Conservation (phyloP, 2,888 invertebrate species). For the Galeopsomyia nigrocyanea region DNA sequence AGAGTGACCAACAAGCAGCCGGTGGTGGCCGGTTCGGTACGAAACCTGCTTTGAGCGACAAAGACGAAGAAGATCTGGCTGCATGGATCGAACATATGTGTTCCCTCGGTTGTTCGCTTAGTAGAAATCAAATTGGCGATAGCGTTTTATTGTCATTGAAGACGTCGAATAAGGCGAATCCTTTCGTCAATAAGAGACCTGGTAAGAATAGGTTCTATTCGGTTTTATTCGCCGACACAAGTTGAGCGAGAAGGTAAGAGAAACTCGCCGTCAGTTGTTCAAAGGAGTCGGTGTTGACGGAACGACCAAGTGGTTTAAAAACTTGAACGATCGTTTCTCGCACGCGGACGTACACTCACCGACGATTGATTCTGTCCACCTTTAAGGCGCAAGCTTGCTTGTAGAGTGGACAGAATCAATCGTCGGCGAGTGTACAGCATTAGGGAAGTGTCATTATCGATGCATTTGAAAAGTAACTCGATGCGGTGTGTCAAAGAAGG, state of each 20-base stretch:
- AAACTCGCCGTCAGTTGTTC: neutral
- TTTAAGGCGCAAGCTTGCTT: too few species aligned
- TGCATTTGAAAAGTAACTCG: constrained; percentile 6
- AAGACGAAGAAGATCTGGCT: constrained; percentile 13
- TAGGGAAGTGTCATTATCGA: constrained; percentile 1
- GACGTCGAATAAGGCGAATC: constrained; percentile 2
- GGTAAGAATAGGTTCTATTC: constrained; percentile 21
- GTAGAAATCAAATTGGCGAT: constrained; percentile 12
- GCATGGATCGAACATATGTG: constrained; percentile 29
- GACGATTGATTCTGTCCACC: too few species aligned
- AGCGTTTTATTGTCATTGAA: constrained; percentile 23
- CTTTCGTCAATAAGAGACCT: constrained; percentile 16
- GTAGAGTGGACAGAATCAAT: neutral
- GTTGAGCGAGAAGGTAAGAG: neutral
- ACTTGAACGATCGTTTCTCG: neutral
- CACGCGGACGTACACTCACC: too few species aligned
- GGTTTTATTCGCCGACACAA: constrained; percentile 7
- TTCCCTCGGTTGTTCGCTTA: constrained; percentile 9
- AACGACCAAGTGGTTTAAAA: constrained; percentile 15
- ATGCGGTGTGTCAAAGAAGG: neutral
- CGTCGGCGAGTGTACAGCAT: constrained; percentile 25
- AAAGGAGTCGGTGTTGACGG: neutral
- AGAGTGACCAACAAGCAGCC: constrained; percentile 13
- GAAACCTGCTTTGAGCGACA: neutral
- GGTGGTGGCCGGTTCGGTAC: neutral